Percentiles rank a stretch among this genome's conserved stretches.
phyloP scores from a whole-genome alignment of 2,113 vertebrate genomes.

The Acinonyx jubatus region DNA sequence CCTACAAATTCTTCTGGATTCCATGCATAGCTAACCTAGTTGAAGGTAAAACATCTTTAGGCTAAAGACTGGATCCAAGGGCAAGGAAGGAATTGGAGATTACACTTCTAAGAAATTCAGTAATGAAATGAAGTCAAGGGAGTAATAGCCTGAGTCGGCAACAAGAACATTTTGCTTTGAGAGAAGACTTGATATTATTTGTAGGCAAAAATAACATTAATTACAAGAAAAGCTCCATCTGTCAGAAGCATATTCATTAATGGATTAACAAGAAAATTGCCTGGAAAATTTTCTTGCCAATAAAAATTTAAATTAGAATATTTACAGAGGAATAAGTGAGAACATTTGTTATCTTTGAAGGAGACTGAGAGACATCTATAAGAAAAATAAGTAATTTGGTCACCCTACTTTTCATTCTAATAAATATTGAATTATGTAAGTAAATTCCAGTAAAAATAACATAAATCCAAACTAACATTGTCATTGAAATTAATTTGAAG shows the following conservation, averaged over 20 bases:
- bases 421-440: slow-evolving; percentile 63
- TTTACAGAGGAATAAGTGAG: slow-evolving; percentile 20
- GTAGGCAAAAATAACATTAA: slow-evolving; percentile 65
- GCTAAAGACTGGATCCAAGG: background rate
- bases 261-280: slow-evolving; percentile 66
- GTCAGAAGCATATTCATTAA: slow-evolving; percentile 68
- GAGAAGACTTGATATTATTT: slow-evolving; percentile 55
- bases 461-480: slow-evolving; percentile 55
- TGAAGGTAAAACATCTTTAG: background rate
- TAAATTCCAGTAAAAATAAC: slow-evolving; percentile 62
- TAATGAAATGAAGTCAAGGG: background rate
- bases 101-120: background rate
- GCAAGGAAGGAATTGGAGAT: background rate
- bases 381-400: slow-evolving; percentile 50
- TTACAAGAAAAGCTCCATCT: slow-evolving; percentile 54
- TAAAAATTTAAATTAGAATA: slow-evolving; percentile 66
- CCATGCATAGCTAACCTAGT: background rate
- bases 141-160: background rate
- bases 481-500: slow-evolving; percentile 70
- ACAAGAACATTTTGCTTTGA: slow-evolving; percentile 38
- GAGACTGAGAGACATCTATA: background rate
- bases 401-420: slow-evolving; percentile 34
- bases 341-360: background rate
- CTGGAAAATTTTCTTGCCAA: slow-evolving; percentile 65
- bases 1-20: background rate